A percentile compares a stretch with the other conserved stretches of the same genome.
Conservation (phyloP, 2,888 invertebrate genomes). For the Plagiodera versicolora region DNA sequence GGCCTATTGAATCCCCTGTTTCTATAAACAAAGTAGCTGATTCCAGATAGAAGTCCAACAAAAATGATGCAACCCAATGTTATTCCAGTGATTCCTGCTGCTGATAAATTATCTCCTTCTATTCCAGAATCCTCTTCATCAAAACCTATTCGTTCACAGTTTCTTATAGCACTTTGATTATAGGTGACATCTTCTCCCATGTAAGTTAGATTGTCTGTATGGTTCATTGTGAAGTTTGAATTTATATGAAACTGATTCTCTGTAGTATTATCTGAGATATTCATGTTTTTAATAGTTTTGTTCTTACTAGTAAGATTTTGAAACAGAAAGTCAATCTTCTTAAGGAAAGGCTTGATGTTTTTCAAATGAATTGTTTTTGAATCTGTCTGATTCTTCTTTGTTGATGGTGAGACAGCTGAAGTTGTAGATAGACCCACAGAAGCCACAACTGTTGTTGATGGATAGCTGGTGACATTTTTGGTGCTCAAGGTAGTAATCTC, state of each 20-base stretch:
- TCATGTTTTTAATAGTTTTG: slow-evolving; percentile 48
- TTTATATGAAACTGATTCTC: slow-evolving; percentile 40
- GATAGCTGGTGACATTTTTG: slow-evolving; percentile 25
- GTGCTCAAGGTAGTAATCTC: slow-evolving; percentile 26
- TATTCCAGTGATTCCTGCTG: slow-evolving; percentile 65
- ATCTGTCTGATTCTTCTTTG: slow-evolving; percentile 23
- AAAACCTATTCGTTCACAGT: slow-evolving; percentile 37
- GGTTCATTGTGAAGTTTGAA: slow-evolving; percentile 40
- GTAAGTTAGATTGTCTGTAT: slow-evolving; percentile 44
- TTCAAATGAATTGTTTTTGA: slow-evolving; percentile 27
- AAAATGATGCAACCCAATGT: slow-evolving; percentile 68
- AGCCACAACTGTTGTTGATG: slow-evolving; percentile 32
- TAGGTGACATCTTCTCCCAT: slow-evolving; percentile 38
- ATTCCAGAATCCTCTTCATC: slow-evolving; percentile 32
- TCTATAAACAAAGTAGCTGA: slow-evolving; percentile 70
- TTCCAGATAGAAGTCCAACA: slow-evolving; percentile 65
- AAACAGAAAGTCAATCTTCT: slow-evolving; percentile 32
- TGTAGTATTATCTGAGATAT: slow-evolving; percentile 42
- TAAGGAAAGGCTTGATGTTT: slow-evolving; percentile 35
- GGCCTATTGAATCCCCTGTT: slow-evolving; percentile 78
- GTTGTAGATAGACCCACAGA: slow-evolving; percentile 41
- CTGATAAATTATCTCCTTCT: slow-evolving; percentile 44
- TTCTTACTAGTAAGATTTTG: slow-evolving; percentile 29
- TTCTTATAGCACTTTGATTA: slow-evolving; percentile 40
- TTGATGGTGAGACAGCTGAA: slow-evolving; percentile 23